Evolutionary conservation across 2,113 vertebrate genomes (phyloP).

Genomic region (Petaurus breviceps): DNA sequence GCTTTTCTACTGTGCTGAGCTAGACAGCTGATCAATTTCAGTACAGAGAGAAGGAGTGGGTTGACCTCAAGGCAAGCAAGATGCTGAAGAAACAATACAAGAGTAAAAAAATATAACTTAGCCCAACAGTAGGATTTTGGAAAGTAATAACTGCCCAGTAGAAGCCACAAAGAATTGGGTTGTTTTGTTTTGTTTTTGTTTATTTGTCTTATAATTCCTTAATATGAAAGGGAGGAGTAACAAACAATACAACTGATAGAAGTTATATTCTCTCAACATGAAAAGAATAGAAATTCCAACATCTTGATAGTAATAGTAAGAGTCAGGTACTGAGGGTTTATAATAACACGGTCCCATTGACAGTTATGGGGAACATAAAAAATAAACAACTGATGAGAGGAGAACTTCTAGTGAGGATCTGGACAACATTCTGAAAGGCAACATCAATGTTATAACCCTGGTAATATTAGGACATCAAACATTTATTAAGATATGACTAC

Average conservation of each 20-base stretch:
- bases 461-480: not conserved
- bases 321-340: not conserved
- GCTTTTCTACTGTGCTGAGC: not conserved
- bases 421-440: not conserved
- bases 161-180: not conserved
- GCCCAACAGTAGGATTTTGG: not conserved
- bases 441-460: not conserved
- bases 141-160: not conserved
- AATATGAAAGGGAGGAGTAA: not conserved
- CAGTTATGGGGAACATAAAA: not conserved
- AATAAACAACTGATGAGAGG: not conserved
- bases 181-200: not conserved
- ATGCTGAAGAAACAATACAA: not conserved
- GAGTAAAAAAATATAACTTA: not conserved
- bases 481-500: not conserved
- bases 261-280: not conserved
- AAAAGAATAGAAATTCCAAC: not conserved
- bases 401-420: not conserved
- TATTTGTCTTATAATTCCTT: not conserved
- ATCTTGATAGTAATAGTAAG: not conserved
- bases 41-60: not conserved
- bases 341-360: not conserved
- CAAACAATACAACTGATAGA: not conserved
- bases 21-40: not conserved
- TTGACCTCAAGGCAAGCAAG: not conserved